Evolutionary conservation across 1,140 invertebrate genomes (phyloP), one percentile per base, ranked within the genome.

Genomic region (Leptoteleia sp.): DNA sequence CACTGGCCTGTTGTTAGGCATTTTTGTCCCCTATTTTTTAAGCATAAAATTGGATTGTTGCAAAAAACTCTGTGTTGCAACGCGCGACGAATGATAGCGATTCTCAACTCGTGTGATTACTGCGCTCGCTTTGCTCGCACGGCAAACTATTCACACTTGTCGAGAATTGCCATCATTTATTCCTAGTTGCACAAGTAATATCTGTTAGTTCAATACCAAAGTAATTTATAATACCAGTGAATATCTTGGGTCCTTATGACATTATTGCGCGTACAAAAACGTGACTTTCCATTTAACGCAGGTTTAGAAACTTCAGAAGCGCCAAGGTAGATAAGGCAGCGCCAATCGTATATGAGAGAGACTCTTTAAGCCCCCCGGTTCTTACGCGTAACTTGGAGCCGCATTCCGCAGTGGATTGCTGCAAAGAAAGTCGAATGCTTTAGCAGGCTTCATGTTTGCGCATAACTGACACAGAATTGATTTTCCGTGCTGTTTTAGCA

Each of bases 371-470:
- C n/a, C 19, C 52, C 35, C 42, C 11, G 50, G 50, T 71, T 42
- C 52, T 57, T 43, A 48, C 55, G 33, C 61, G 35, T 64, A 68
- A 57, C 73, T 59, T 64, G 57, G 70, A 57, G 55, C 72, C 54
- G 65, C 80, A 81, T 79, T 81, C 80, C 76, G 47, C 40, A 48
- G 42, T 50, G 42, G 65, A 73, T 76, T 61, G 70, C 73, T 75
- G 52, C 61, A 65, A 79, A 79, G 80, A 81, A 81, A 81, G 80
- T 81, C 70, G 42, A 76, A 65, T 43, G 57, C 38, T 47, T 13
- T 25, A 27, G 38, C 27, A 5, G 6, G 37, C 17, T 47, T 62
- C 54, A 54, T 71, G 55, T 62, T 67, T 52, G 71, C 71, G 54
- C 61, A 59, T 59, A 75, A 75, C 54, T 67, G 61, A 75, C 71